A percentile compares a stretch with the other conserved stretches of the same genome.
Conservation (phyloP, 1,140 invertebrate genomes). For the Saccostrea echinata region DNA sequence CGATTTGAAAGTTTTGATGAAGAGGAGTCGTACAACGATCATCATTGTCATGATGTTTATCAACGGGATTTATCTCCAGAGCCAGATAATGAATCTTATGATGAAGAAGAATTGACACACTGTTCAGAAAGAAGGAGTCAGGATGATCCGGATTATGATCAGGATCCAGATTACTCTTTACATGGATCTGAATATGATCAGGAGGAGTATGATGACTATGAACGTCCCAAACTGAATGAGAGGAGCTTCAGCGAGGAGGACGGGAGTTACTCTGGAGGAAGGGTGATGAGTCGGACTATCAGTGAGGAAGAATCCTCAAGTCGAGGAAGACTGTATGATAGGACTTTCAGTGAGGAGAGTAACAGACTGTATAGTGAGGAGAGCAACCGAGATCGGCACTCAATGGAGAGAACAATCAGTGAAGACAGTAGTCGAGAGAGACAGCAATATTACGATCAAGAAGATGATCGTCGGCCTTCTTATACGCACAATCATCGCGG, state of each 20-base stretch:
- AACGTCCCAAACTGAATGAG: not conserved
- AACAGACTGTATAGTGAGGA: constrained; percentile 18
- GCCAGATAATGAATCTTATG: constrained; percentile 31
- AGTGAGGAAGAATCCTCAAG: constrained; percentile 16
- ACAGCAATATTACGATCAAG: constrained; percentile 23
- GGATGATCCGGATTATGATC: constrained; percentile 31
- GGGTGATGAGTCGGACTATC: constrained; percentile 1
- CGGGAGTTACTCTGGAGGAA: not conserved
- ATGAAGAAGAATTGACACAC: not conserved
- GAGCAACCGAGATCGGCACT: not conserved
- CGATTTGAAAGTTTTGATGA: constrained; percentile 55
- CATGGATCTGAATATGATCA: constrained; percentile 49
- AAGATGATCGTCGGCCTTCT: not conserved
- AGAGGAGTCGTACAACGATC: constrained; percentile 48
- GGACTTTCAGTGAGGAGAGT: constrained; percentile 5
- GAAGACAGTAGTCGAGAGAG: constrained; percentile 14
- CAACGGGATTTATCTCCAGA: constrained; percentile 6
- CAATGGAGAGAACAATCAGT: constrained; percentile 7
- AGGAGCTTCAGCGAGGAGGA: constrained; percentile 16
- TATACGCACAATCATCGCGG: not conserved
- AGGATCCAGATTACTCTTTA: constrained; percentile 1
- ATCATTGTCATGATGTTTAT: constrained; percentile 11
- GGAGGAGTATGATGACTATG: constrained; percentile 52
- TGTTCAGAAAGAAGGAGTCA: not conserved
- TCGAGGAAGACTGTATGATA: not conserved